These are phyloP conservation scores for Empidonax alnorum DNA, from an alignment of 2,113 vertebrate genomes.

Conservation along the genomic window DNA sequence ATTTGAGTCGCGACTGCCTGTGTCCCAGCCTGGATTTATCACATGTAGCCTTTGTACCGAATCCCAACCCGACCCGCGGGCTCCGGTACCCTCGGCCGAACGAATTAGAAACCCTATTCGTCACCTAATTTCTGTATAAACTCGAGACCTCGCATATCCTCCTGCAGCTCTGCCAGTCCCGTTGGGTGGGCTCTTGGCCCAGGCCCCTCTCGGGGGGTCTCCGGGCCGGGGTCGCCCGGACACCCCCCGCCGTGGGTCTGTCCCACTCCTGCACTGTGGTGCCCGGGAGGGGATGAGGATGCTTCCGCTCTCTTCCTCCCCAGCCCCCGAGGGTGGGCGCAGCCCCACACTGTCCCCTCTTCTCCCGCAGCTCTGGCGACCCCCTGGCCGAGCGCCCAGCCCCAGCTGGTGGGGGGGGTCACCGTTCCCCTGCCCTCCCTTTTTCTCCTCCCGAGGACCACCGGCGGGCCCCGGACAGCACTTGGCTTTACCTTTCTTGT, in stretches of 20 bases:
- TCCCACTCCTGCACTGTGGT: neutral
- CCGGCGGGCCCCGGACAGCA: accelerated
- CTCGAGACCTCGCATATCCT: accelerated
- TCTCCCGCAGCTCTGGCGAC: neutral
- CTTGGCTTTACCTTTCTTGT: constrained; percentile 86
- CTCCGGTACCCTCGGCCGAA: neutral
- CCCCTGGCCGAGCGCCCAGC: accelerated
- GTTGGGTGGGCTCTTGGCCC: accelerated
- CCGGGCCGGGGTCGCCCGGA: neutral
- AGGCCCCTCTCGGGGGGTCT: accelerated
- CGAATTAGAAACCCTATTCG: neutral
- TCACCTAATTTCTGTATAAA: accelerated
- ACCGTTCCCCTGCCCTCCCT: neutral
- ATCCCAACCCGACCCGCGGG: neutral
- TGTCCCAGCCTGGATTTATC: neutral
- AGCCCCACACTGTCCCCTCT: no score
- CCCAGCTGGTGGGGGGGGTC: accelerated
- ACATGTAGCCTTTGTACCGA: accelerated
- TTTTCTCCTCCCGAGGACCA: neutral
- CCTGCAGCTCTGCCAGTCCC: neutral
- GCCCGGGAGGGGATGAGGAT: neutral
- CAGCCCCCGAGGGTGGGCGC: neutral
- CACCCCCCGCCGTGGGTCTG: accelerated
- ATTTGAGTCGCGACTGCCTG: neutral
- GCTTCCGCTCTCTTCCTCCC: neutral